Evolutionary conservation across 2,888 invertebrate species (phyloP).

Genomic region (Polia nebulosa): DNA sequence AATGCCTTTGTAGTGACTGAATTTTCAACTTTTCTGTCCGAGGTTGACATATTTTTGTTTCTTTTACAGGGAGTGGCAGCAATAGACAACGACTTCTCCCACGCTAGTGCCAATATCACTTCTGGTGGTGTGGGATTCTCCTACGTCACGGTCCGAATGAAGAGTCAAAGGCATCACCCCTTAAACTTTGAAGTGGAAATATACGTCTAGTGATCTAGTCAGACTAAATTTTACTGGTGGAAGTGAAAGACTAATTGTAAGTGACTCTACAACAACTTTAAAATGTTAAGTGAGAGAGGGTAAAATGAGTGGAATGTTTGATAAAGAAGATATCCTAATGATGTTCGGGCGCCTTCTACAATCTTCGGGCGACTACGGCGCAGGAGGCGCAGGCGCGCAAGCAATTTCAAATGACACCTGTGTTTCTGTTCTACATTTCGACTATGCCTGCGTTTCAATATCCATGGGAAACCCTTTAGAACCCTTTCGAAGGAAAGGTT

Average conservation of each 20-base stretch:
- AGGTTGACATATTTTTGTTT: conserved; percentile 1
- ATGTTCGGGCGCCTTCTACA: conserved; percentile 26
- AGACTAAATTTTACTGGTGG: conserved; percentile 18
- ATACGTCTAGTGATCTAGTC: conserved; percentile 81
- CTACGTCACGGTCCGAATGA: conserved; percentile 86
- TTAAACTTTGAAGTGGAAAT: conserved; percentile 88
- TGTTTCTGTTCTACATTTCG: conserved; percentile 12
- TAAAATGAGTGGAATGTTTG: conserved; percentile 31
- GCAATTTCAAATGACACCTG: not conserved
- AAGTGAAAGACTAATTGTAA: conserved; percentile 7
- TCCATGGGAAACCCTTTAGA: conserved; percentile 8
- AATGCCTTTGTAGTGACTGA: too few relatives aligned
- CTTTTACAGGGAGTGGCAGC: conserved; percentile 85
- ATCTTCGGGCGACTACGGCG: conserved; percentile 20
- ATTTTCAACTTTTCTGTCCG: not conserved
- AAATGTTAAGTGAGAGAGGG: conserved; percentile 29
- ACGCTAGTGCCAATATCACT: conserved; percentile 87
- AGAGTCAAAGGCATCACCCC: conserved; percentile 87
- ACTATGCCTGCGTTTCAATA: not conserved
- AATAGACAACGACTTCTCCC: conserved; percentile 87
- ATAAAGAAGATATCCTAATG: conserved; percentile 37
- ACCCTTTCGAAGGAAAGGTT: conserved; percentile 10
- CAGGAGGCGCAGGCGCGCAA: not conserved
- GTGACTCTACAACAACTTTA: conserved; percentile 38
- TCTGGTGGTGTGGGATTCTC: conserved; percentile 84